Evolutionary conservation across 1,140 invertebrate genomes (phyloP), one percentile per base, ranked within the genome.

Genomic region (Octopus bimaculoides): DNA sequence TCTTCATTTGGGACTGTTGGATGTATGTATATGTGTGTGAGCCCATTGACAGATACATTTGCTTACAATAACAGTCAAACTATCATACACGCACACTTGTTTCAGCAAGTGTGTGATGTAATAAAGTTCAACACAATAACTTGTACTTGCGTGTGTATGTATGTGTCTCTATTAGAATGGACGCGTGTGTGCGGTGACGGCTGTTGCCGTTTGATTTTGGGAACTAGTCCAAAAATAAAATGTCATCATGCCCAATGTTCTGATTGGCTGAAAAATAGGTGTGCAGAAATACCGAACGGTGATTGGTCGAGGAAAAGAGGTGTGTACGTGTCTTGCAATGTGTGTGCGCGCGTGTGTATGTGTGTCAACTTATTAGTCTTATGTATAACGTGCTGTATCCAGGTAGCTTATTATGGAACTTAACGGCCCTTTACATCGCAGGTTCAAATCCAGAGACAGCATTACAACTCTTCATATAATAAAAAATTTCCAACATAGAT

Each of bases 261-360:
- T 71, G 66, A 71, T 71, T 71, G 66, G 66, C 26, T 14, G 14
- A 71, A 71, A 71, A n/a, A 17, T 71, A 71, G 66, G 66, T 71
- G 66, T 71, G 66, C 66, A 71, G 14, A 20, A 71, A 71, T 14
- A 14, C 4, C 7, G 66, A 14, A n/a, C 66, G 66, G 6, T 14
- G 66, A 71, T 71, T 71, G 66, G 66, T 71, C 14, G 26, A 71
- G 17, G 17, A n/a, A 17, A 14, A 71, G 66, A 20, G 8, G 66
- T 71, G 66, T 71, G 66, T 20, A 20, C 26, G 66, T 20, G 66
- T 71, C 6, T 71, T n/a, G 17, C 14, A 17, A 14, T 9, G 66
- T 71, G 66, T 71, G 17, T 71, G 66, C 26, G 66, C 26, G 66
- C 26, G 66, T 20, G 66, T 17, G 5, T 14, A 12, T 17, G 9